Conservation (phyloP, 2,888 invertebrate species). For the Petrophora chlorosata region DNA sequence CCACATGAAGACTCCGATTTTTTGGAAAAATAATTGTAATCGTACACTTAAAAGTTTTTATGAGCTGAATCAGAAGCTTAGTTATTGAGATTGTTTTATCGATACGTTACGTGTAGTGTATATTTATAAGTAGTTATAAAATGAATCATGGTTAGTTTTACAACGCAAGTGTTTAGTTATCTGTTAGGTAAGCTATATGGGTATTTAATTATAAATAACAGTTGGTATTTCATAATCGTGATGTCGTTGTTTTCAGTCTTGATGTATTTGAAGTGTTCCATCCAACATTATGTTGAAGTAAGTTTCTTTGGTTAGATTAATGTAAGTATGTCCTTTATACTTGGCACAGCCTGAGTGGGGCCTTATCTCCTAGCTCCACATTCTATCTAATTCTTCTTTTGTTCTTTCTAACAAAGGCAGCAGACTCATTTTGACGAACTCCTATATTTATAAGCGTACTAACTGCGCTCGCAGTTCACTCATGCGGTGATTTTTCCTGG, state of each 20-base stretch:
- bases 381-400: too few relatives aligned
- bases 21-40: constrained; percentile 4
- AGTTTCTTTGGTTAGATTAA: too few relatives aligned
- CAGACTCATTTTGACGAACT: too few relatives aligned
- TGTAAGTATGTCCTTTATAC: too few relatives aligned
- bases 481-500: too few relatives aligned
- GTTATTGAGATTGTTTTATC: background rate
- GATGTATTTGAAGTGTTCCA: constrained; percentile 16
- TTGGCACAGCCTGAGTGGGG: too few relatives aligned
- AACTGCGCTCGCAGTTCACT: too few relatives aligned
- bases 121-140: background rate
- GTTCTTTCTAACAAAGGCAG: too few relatives aligned
- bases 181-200: constrained; percentile 1
- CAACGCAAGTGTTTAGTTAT: background rate
- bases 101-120: background rate
- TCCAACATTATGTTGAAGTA: constrained; percentile 50
- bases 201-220: background rate
- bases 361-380: too few relatives aligned
- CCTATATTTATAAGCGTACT: too few relatives aligned
- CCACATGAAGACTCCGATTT: constrained; percentile 5
- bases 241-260: constrained; percentile 20
- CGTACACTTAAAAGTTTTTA: too few relatives aligned
- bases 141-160: background rate
- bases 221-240: background rate
- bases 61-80: too few relatives aligned